These are phyloP conservation scores for Hystrix brachyura DNA, from an alignment of 2,113 vertebrate species.

Conservation along the genomic window DNA sequence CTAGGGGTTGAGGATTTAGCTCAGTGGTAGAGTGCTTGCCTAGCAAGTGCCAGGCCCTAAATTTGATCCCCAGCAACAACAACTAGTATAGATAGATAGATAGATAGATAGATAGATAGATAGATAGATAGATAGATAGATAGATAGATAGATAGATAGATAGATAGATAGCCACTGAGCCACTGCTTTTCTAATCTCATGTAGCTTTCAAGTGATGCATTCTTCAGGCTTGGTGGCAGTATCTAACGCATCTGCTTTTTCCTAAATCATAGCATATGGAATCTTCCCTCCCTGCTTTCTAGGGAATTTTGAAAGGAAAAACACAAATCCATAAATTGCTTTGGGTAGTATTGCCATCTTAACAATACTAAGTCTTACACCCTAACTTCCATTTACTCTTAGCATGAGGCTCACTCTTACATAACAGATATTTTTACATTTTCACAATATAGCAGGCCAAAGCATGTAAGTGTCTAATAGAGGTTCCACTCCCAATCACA, in stretches of 20 bases:
- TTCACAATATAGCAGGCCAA: conserved; percentile 93
- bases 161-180: not conserved
- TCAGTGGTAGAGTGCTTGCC: too few species aligned
- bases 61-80: too few species aligned
- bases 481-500: conserved; percentile 92
- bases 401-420: not conserved
- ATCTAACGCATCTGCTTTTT: not conserved
- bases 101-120: too few species aligned
- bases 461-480: conserved; percentile 92
- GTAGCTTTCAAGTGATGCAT: not conserved
- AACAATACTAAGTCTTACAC: not conserved
- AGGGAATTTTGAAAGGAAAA: not conserved
- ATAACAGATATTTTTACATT: conserved; percentile 82
- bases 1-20: not conserved
- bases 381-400: conserved; percentile 88
- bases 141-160: too few species aligned
- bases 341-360: not conserved
- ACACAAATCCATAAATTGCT: conserved; percentile 1
- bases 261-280: not conserved
- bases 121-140: too few species aligned
- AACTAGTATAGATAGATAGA: too few species aligned
- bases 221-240: not conserved
- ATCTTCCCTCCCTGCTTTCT: not conserved
- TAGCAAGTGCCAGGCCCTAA: too few species aligned
- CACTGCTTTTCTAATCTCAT: not conserved